A percentile compares a stretch with the other conserved stretches of the same genome.
Conservation (phyloP, 1,140 invertebrate species). For the Bombus ignitus region DNA sequence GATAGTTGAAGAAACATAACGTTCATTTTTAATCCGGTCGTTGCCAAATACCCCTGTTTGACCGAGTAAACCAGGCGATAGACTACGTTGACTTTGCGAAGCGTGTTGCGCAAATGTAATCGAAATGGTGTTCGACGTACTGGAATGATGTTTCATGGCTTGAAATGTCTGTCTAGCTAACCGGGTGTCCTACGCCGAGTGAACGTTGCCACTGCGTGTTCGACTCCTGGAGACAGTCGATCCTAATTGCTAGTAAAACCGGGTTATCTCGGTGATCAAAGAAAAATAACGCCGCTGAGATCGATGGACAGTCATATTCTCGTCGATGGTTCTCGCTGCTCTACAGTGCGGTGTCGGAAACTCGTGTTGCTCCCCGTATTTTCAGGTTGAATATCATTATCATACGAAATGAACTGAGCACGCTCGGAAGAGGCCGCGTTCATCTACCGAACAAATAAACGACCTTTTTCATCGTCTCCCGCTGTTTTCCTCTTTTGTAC, state of each 20-base stretch:
- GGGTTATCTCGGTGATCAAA: background rate
- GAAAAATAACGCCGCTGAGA: constrained; percentile 31
- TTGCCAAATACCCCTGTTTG: constrained; percentile 1
- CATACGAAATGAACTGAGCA: constrained; percentile 45
- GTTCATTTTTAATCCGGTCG: constrained; percentile 41
- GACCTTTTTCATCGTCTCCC: constrained; percentile 49
- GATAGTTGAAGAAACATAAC: constrained; percentile 32
- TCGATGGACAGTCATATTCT: constrained; percentile 31
- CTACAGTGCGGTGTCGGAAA: background rate
- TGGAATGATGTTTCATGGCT: constrained; percentile 45
- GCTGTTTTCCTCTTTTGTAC: background rate
- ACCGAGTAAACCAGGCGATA: constrained; percentile 14
- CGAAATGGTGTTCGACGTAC: constrained; percentile 36
- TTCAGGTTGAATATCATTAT: constrained; percentile 57
- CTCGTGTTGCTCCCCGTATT: constrained; percentile 38
- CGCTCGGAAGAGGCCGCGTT: constrained; percentile 26
- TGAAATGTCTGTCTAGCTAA: constrained; percentile 14
- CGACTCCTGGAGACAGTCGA: constrained; percentile 14
- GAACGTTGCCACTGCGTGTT: constrained; percentile 17
- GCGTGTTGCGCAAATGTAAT: constrained; percentile 28
- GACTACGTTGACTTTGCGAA: constrained; percentile 23
- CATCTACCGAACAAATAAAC: constrained; percentile 51
- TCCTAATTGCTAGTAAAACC: constrained; percentile 41
- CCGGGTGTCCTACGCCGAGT: background rate
- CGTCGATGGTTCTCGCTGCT: constrained; percentile 38